Conservation (phyloP, 1,140 invertebrate genomes). For the Nixonia krombeini region DNA sequence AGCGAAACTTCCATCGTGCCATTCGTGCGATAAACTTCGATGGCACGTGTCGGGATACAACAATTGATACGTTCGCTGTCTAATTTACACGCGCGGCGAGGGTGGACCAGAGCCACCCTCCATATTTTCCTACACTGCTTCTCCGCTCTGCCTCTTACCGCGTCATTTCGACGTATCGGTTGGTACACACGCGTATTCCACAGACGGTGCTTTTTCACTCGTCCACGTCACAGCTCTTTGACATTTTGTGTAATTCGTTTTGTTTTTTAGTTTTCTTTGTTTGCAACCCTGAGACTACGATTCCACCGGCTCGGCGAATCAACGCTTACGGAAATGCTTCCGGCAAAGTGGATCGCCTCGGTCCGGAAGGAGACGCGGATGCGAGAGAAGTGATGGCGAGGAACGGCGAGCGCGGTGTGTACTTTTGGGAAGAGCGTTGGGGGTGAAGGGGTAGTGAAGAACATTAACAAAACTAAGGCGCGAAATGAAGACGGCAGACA, state of each 20-base stretch:
- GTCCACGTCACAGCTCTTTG: too few relatives aligned
- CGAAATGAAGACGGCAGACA: conserved; percentile 8
- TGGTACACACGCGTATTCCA: too few relatives aligned
- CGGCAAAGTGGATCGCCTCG: neutral
- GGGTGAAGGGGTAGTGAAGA: conserved; percentile 2
- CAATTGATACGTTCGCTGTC: too few relatives aligned
- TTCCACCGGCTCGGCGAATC: conserved; percentile 30
- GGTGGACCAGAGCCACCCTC: too few relatives aligned
- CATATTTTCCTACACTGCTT: neutral
- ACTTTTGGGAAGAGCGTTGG: conserved; percentile 2
- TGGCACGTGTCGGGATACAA: neutral
- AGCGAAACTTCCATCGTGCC: too few relatives aligned
- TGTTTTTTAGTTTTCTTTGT: conserved; percentile 56
- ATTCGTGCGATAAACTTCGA: too few relatives aligned
- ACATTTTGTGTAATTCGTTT: too few relatives aligned
- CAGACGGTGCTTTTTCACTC: too few relatives aligned
- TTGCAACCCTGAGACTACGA: conserved; percentile 65
- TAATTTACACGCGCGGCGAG: too few relatives aligned
- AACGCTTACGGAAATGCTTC: neutral
- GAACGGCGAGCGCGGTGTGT: neutral
- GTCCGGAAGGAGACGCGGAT: neutral
- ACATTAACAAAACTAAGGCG: neutral
- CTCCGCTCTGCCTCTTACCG: neutral
- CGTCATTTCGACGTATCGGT: too few relatives aligned
- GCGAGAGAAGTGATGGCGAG: neutral